Conservation (phyloP, 2,888 invertebrate genomes). For the Priocnemis perturbator region DNA sequence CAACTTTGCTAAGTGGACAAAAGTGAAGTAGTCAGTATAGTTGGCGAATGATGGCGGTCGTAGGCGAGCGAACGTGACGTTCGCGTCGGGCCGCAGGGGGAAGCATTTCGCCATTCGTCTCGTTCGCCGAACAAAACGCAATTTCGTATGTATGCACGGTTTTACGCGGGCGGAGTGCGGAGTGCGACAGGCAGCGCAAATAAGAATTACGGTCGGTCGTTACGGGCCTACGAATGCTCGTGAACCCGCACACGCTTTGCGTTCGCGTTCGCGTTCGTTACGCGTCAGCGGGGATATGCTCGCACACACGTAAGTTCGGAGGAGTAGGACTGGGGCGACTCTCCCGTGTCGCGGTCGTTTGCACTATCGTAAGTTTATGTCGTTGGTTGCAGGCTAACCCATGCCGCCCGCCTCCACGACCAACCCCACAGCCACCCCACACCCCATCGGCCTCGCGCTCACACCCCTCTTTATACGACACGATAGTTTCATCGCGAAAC, state of each 20-base stretch:
- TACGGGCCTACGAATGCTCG: constrained; percentile 19
- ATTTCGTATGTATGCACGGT: constrained; percentile 8
- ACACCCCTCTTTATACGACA: constrained; percentile 44
- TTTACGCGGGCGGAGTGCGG: constrained; percentile 20
- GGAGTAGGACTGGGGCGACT: neutral
- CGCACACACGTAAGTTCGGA: neutral
- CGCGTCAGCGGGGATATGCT: neutral
- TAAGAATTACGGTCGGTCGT: constrained; percentile 55
- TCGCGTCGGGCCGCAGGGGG: constrained; percentile 13
- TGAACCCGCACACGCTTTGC: neutral
- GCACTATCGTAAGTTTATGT: constrained; percentile 62
- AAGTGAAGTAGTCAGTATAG: too few relatives aligned
- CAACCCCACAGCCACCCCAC: neutral
- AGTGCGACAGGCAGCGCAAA: constrained; percentile 29
- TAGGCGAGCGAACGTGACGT: too few relatives aligned
- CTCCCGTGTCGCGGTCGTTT: constrained; percentile 52
- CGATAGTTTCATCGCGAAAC: constrained; percentile 65
- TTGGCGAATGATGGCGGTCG: too few relatives aligned
- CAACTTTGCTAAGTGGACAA: too few relatives aligned
- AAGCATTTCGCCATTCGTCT: constrained; percentile 31
- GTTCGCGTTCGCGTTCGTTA: neutral
- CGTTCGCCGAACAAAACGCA: constrained; percentile 11
- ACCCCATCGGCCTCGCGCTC: constrained; percentile 5
- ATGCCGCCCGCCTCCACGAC: neutral
- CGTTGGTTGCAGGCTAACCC: constrained; percentile 37